A percentile compares a stretch with the other conserved stretches of the same genome.
These are phyloP conservation scores for Hemicentrotus pulcherrimus DNA, from an alignment of 35 echinoderm and acorn worm species.

Conservation along the genomic window DNA sequence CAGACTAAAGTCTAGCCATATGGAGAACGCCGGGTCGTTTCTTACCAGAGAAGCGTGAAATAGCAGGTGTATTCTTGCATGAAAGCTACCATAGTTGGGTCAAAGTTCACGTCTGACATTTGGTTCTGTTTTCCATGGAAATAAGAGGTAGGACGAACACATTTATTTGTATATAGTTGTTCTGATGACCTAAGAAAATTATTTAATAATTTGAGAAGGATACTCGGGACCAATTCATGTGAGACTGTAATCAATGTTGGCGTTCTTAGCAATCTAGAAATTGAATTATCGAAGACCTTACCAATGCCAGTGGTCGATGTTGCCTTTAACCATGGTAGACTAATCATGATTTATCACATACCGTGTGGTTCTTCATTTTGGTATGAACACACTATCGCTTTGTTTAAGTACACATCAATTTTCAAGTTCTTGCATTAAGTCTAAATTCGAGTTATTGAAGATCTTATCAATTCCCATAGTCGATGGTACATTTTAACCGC, in stretches of 20 bases:
- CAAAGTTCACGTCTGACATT: neutral
- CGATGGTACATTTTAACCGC: too few relatives aligned
- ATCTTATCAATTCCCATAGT: too few relatives aligned
- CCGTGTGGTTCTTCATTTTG: too few relatives aligned
- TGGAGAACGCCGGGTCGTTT: neutral
- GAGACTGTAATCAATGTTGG: neutral
- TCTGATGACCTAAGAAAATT: neutral
- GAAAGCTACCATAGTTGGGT: neutral
- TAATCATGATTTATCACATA: too few relatives aligned
- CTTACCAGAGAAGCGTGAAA: neutral
- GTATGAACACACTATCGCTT: too few relatives aligned
- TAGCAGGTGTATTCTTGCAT: slow-evolving; percentile 17
- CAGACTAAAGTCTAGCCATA: neutral
- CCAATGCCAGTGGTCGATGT: too few relatives aligned
- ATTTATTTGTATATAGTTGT: neutral
- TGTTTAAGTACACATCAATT: too few relatives aligned
- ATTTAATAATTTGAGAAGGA: neutral
- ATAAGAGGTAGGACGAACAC: neutral
- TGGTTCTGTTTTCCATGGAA: neutral
- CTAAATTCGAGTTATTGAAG: too few relatives aligned
- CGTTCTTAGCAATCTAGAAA: neutral
- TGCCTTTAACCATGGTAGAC: too few relatives aligned
- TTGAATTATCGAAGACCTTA: too few relatives aligned
- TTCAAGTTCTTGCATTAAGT: too few relatives aligned
- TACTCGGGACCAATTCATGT: neutral